phyloP scores from a whole-genome alignment of 2,888 invertebrate species.

The Sycophila texana region DNA sequence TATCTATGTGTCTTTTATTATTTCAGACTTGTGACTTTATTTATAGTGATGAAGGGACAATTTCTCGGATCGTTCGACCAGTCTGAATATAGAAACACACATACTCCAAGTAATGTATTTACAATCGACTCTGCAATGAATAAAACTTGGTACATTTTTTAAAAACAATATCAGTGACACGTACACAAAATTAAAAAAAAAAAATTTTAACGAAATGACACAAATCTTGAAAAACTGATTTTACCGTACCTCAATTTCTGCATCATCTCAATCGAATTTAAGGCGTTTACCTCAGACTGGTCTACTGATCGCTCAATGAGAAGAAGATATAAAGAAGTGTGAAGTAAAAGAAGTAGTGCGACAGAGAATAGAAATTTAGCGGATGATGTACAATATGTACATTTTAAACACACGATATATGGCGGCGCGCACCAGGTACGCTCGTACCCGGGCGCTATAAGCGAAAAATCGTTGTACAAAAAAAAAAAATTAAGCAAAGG shows the following conservation, averaged over 20 bases:
- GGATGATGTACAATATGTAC: conserved; percentile 10
- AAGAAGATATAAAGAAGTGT: conserved; percentile 41
- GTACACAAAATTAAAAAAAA: background rate
- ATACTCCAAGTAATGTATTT: background rate
- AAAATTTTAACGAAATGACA: background rate
- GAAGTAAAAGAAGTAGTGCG: conserved; percentile 41
- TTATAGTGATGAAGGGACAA: conserved; percentile 44
- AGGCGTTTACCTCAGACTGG: conserved; percentile 25
- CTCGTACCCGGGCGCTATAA: conserved; percentile 9
- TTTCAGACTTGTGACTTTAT: conserved; percentile 41
- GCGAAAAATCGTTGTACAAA: conserved; percentile 11
- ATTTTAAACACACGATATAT: conserved; percentile 15
- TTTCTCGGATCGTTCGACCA: conserved; percentile 37
- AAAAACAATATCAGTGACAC: background rate
- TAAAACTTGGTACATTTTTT: background rate
- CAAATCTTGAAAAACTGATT: conserved; percentile 5
- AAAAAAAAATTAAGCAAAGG: conserved; percentile 2
- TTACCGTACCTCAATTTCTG: background rate
- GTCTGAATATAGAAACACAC: conserved; percentile 5
- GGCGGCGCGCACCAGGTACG: conserved; percentile 16
- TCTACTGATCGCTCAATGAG: conserved; percentile 25
- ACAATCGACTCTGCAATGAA: no score
- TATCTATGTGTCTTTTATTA: conserved; percentile 14
- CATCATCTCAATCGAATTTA: background rate
- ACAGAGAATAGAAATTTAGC: conserved; percentile 38